Conservation (phyloP, 2,797 vertebrate species). For the Hipposideros larvatus region DNA sequence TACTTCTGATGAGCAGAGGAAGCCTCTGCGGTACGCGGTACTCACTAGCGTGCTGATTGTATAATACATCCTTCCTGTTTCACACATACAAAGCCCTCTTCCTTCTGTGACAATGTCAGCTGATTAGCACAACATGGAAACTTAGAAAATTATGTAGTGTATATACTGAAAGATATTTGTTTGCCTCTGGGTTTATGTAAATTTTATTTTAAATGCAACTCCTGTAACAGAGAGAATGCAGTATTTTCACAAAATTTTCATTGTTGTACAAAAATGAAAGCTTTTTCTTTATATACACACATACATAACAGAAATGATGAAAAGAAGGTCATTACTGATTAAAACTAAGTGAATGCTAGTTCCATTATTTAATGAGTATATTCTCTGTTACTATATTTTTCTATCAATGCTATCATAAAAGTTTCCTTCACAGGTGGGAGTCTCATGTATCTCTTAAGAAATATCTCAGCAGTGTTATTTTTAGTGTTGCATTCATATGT, state of each 20-base stretch:
- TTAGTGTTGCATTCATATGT: neutral
- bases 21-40: too few relatives aligned
- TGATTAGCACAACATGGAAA: neutral
- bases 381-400: neutral
- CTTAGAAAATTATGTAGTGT: neutral
- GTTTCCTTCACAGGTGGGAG: neutral
- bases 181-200: neutral
- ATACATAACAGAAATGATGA: neutral
- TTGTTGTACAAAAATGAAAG: neutral
- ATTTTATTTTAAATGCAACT: neutral
- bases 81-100: rapidly evolving
- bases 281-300: neutral
- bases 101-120: neutral
- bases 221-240: neutral
- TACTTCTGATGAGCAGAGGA: neutral
- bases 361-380: neutral
- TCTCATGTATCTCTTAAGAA: neutral
- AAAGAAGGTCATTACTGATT: neutral
- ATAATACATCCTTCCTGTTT: neutral
- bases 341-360: neutral
- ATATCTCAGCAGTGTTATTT: neutral
- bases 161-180: neutral
- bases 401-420: neutral
- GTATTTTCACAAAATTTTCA: neutral
- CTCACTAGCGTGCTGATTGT: rapidly evolving